Conservation (phyloP, 2,888 invertebrate genomes). For the Ichneumoninae sp. region DNA sequence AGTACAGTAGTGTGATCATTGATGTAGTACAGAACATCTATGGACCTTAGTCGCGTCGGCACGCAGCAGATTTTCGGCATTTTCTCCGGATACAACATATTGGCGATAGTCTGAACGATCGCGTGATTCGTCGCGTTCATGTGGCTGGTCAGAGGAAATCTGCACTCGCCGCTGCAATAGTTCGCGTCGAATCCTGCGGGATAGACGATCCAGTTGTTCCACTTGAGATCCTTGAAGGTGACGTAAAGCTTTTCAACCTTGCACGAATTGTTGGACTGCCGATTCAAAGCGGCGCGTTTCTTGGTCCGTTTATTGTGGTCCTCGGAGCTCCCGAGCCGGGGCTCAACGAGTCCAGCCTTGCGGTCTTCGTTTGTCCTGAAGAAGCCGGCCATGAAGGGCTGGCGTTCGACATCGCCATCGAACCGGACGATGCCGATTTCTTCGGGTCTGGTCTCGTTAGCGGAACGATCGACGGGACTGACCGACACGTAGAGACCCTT, state of each 20-base stretch:
- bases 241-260: conserved; percentile 94
- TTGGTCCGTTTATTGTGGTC: background rate
- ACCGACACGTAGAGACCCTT: conserved; percentile 92
- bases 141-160: conserved; percentile 94
- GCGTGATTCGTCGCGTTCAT: conserved; percentile 98
- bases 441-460: conserved; percentile 91
- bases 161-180: conserved; percentile 96
- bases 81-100: conserved; percentile 90
- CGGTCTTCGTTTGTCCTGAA: conserved; percentile 86
- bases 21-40: conserved; percentile 94
- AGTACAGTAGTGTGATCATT: conserved; percentile 95
- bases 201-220: conserved; percentile 98
- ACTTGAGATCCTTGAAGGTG: conserved; percentile 93
- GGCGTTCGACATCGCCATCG: conserved; percentile 90
- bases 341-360: conserved; percentile 74
- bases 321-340: background rate
- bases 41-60: conserved; percentile 92
- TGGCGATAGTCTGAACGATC: conserved; percentile 94
- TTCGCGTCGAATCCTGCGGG: conserved; percentile 96
- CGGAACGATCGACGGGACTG: conserved; percentile 88
- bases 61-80: conserved; percentile 96
- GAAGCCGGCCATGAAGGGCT: conserved; percentile 96
- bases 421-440: conserved; percentile 92
- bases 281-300: background rate
- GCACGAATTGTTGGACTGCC: conserved; percentile 88